These are phyloP conservation scores for Sinella curviseta DNA, from an alignment of 1,140 invertebrate genomes.

Conservation along the genomic window DNA sequence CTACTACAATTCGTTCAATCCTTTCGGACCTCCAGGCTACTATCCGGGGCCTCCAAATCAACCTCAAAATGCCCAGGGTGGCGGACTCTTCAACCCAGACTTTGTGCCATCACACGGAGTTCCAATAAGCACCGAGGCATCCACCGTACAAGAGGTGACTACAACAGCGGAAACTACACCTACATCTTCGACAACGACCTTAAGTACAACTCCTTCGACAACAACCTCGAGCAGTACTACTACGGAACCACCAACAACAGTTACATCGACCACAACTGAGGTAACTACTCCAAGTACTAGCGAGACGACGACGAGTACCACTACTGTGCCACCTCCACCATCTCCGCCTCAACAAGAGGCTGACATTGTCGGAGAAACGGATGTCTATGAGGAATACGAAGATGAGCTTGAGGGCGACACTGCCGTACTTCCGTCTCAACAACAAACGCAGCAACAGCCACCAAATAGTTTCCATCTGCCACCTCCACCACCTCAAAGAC, in stretches of 20 bases:
- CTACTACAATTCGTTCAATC: constrained; percentile 22
- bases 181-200: constrained; percentile 4
- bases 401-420: background rate
- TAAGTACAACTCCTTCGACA: constrained; percentile 5
- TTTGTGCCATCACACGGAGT: constrained; percentile 1
- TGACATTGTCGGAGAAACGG: background rate
- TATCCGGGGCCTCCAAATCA: background rate
- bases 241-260: constrained; percentile 24
- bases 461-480: constrained; percentile 24
- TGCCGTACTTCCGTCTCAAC: background rate
- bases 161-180: background rate
- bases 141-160: background rate
- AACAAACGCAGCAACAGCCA: background rate
- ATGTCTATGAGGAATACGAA: constrained; percentile 1
- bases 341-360: background rate
- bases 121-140: constrained; percentile 21
- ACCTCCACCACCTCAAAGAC: background rate
- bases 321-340: background rate
- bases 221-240: constrained; percentile 28
- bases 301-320: background rate
- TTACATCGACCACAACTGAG: constrained; percentile 19
- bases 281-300: background rate
- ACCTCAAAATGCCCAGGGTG: constrained; percentile 3
- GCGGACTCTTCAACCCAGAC: constrained; percentile 11
- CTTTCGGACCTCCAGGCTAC: constrained; percentile 20